Percentiles rank a stretch among this genome's conserved stretches.
Evolutionary conservation across 2,888 invertebrate species (phyloP).

Genomic region (Parnassius apollo): DNA sequence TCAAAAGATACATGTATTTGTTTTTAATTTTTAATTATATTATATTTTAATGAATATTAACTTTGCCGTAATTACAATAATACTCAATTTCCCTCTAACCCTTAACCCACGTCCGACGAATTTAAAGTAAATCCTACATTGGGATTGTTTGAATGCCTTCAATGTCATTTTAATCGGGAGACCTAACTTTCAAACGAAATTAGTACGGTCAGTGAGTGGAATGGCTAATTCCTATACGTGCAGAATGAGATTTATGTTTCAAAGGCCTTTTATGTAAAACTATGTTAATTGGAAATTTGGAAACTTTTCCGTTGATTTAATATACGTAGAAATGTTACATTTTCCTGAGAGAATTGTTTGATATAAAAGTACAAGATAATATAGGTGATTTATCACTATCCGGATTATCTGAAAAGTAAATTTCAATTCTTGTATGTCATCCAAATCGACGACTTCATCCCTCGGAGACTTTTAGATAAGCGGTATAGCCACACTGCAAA

Average conservation of each 20-base stretch:
- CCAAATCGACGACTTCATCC: too few relatives aligned
- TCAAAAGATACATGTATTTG: too few relatives aligned
- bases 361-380: too few relatives aligned
- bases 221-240: constrained; percentile 9
- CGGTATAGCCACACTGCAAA: too few relatives aligned
- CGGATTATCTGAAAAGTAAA: too few relatives aligned
- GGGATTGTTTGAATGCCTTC: not conserved
- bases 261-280: constrained; percentile 5
- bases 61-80: not conserved
- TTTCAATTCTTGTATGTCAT: too few relatives aligned
- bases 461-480: too few relatives aligned
- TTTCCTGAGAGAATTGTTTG: too few relatives aligned
- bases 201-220: constrained; percentile 34
- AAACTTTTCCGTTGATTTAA: not conserved
- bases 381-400: too few relatives aligned
- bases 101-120: constrained; percentile 11
- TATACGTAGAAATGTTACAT: too few relatives aligned
- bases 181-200: constrained; percentile 40
- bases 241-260: constrained; percentile 11
- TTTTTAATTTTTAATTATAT: too few relatives aligned
- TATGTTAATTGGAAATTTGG: constrained; percentile 9
- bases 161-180: constrained; percentile 22
- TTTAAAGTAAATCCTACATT: constrained; percentile 11
- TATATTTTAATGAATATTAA: too few relatives aligned
- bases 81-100: constrained; percentile 2